Percentiles rank a stretch among this genome's conserved stretches.
These are phyloP conservation scores for Brachionus manjavacas DNA, from an alignment of 1,140 invertebrate species.

Conservation along the genomic window DNA sequence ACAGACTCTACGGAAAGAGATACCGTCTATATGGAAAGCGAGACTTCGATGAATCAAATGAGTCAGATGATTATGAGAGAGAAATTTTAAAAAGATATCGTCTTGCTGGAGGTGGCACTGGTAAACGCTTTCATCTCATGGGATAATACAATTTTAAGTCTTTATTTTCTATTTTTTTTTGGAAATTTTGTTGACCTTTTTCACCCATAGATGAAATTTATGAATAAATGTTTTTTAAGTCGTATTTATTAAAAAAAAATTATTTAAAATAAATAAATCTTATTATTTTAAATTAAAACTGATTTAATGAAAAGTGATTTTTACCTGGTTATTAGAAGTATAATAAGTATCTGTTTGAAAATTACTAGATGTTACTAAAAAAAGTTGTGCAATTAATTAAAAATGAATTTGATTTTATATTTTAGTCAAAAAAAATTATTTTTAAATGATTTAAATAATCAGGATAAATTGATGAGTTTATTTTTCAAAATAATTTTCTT, in stretches of 20 bases:
- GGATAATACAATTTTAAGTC: not conserved
- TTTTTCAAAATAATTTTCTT: no score
- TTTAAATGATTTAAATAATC: no score
- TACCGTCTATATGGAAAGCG: constrained; percentile 34
- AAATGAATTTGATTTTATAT: no score
- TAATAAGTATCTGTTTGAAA: no score
- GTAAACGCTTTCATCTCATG: not conserved
- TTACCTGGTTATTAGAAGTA: no score
- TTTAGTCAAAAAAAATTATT: no score
- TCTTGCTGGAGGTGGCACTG: not conserved
- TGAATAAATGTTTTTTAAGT: not conserved
- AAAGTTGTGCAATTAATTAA: no score
- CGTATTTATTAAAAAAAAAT: not conserved
- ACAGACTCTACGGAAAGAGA: constrained; percentile 9
- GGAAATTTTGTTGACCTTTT: not conserved
- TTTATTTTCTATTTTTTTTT: not conserved
- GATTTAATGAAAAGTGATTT: no score
- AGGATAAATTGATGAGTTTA: no score
- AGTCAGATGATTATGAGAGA: not conserved
- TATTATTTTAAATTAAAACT: not conserved
- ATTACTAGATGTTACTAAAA: no score
- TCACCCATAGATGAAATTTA: not conserved
- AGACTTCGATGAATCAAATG: not conserved
- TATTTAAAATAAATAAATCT: not conserved
- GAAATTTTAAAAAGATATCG: not conserved